Base-by-base conservation (phyloP, 1,140 invertebrate species). In the Nomia melanderi region DNA sequence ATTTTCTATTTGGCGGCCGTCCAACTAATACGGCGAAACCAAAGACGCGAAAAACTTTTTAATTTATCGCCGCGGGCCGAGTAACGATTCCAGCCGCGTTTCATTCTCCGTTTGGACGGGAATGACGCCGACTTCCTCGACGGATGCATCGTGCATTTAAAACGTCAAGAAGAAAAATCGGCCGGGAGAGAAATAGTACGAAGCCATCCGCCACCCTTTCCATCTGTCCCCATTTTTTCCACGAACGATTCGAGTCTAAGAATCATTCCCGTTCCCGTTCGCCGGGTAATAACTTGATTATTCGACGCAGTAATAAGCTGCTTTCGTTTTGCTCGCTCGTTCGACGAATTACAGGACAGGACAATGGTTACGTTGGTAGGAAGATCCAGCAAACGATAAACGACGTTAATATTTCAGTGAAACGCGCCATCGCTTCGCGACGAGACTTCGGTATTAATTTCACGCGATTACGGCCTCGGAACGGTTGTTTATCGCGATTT, bases 21-120 rank as follows among this genome's bases (percentile, higher is more conserved):
- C 67, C 81, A 82, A 72, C 50, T 77, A 77, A 81, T 77, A 79
- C 72, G 47, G 41, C 50, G 31, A 62, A 73, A 67, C 64, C 23
- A 47, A 63, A 53, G 60, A 81, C n/a, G 39, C 62, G 67, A 63
- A 62, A n/a, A 77, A 71, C 53, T 71, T 75, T 79, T 64, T 54
- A 67, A 47, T 77, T 71, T 75, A 78, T 74, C 54, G 66, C 67
- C 62, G 39, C 29, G 25, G 67, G 66, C 29, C 20, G 41, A 69
- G 27, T 36, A 79, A 78, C 78, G 73, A 77, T 77, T 82, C 60
- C 53, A 11, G 63, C 27, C 23, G 79, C 64, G 23, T 44, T 62
- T 29, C 69, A 64, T 78, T 79, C 57, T 44, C n/a, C 2, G 11
- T 20, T 7, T 31, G 50, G 29, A 72, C 14, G 59, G 12, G 11